Evolutionary conservation across 1,140 invertebrate genomes (phyloP).

Genomic region (Oryzaephilus surinamensis): DNA sequence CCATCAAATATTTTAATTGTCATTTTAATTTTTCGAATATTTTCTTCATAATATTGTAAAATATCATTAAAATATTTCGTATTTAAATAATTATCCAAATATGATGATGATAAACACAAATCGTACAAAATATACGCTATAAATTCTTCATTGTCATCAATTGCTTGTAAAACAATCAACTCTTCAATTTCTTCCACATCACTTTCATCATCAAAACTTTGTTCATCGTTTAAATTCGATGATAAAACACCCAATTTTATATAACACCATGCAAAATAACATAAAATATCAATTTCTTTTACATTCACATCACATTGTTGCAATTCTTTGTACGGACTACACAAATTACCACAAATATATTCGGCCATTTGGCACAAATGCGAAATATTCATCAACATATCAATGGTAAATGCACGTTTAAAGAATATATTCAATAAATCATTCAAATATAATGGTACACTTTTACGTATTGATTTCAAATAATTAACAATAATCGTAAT

Average conservation of each 20-base stretch:
- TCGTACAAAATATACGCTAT: constrained; percentile 27
- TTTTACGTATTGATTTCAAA: constrained; percentile 15
- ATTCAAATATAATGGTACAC: constrained; percentile 13
- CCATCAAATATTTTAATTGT: no score
- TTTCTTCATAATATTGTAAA: constrained; percentile 11
- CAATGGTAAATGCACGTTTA: constrained; percentile 15
- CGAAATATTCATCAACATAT: constrained; percentile 10
- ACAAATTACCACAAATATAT: constrained; percentile 24
- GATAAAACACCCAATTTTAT: constrained; percentile 16
- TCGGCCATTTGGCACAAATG: constrained; percentile 18
- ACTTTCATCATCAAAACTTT: constrained; percentile 16
- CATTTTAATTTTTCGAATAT: no score
- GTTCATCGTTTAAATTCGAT: constrained; percentile 20
- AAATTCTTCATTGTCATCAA: constrained; percentile 19
- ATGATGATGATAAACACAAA: constrained; percentile 20
- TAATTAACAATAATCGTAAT: constrained; percentile 19
- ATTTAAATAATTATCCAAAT: constrained; percentile 34
- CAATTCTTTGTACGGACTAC: constrained; percentile 12
- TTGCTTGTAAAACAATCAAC: constrained; percentile 11
- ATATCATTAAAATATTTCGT: constrained; percentile 28
- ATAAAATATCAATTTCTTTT: constrained; percentile 15
- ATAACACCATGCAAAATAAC: constrained; percentile 26
- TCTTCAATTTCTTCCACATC: constrained; percentile 14
- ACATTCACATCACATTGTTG: constrained; percentile 4
- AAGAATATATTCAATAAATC: constrained; percentile 18